Percentiles rank a stretch among this genome's conserved stretches.
Conservation (phyloP, 2,113 vertebrate species). For the Paedocypris sp. region DNA sequence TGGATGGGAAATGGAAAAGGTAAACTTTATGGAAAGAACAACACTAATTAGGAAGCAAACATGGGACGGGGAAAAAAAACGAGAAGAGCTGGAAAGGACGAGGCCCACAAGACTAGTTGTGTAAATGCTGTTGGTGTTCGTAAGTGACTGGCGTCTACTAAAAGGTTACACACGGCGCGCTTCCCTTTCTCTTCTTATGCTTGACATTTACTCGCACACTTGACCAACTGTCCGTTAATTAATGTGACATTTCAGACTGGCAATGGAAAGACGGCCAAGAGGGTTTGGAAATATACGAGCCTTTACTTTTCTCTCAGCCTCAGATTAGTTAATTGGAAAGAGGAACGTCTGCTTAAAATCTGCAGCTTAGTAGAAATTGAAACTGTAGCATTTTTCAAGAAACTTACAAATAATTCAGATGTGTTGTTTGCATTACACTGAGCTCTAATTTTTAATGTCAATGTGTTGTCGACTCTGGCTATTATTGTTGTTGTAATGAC, state of each 20-base stretch:
- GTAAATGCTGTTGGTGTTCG: constrained; percentile 32
- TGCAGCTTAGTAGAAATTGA: too few species aligned
- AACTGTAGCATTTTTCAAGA: too few species aligned
- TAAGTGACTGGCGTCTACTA: constrained; percentile 13
- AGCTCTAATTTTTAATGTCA: too few species aligned
- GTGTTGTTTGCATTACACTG: too few species aligned
- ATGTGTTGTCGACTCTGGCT: too few species aligned
- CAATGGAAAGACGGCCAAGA: constrained; percentile 18
- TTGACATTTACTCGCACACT: constrained; percentile 36
- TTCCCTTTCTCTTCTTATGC: constrained; percentile 25
- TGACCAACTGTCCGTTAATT: constrained; percentile 38
- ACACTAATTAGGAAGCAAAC: background rate
- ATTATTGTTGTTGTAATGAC: too few species aligned
- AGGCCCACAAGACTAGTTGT: constrained; percentile 27
- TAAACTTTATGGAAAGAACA: background rate
- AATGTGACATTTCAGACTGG: constrained; percentile 35
- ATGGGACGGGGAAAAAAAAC: background rate
- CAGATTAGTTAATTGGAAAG: too few species aligned
- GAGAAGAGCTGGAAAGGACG: constrained; percentile 23
- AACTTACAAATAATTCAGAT: too few species aligned
- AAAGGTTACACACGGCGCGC: constrained; percentile 31
- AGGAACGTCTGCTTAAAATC: too few species aligned
- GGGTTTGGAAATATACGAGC: background rate
- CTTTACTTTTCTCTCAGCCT: too few species aligned
- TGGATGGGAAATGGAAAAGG: constrained; percentile 4